Conservation (phyloP, 2,797 vertebrate genomes). For the Meriones psammophilus region DNA sequence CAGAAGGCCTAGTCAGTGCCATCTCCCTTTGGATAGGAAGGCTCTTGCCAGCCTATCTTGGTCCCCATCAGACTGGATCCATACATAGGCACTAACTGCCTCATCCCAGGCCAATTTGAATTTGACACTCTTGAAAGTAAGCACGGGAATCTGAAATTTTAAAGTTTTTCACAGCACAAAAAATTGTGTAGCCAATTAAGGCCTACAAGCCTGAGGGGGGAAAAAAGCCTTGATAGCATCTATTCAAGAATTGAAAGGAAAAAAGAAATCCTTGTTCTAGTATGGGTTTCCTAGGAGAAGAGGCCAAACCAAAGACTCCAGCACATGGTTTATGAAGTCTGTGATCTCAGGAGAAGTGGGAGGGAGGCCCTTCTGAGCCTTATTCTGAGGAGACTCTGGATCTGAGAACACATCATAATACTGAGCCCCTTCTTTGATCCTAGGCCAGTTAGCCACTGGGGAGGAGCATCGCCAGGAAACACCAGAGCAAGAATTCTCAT, state of each 20-base stretch:
- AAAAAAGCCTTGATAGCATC: neutral
- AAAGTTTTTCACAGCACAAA: constrained; percentile 23
- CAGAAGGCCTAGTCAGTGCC: neutral
- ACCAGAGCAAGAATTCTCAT: neutral
- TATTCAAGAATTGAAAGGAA: neutral
- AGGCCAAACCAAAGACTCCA: neutral
- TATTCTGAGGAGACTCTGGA: neutral
- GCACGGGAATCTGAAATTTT: neutral
- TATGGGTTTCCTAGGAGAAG: neutral
- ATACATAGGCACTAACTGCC: neutral
- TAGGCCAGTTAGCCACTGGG: fast-evolving
- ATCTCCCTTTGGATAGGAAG: neutral
- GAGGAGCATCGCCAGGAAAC: neutral
- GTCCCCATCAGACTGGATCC: neutral
- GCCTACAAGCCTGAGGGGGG: neutral
- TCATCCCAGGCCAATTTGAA: neutral
- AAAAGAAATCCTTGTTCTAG: neutral
- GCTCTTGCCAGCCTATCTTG: fast-evolving
- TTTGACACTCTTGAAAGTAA: constrained; percentile 3
- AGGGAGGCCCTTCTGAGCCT: neutral
- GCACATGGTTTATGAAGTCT: neutral
- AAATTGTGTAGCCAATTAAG: neutral
- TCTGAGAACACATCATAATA: neutral
- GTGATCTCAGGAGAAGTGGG: neutral
- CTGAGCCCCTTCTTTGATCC: neutral